These are phyloP conservation scores for Chondrilla cf. caribensis DNA, from an alignment of 37 sponge, comb jelly and placozoan species.

Conservation along the genomic window DNA sequence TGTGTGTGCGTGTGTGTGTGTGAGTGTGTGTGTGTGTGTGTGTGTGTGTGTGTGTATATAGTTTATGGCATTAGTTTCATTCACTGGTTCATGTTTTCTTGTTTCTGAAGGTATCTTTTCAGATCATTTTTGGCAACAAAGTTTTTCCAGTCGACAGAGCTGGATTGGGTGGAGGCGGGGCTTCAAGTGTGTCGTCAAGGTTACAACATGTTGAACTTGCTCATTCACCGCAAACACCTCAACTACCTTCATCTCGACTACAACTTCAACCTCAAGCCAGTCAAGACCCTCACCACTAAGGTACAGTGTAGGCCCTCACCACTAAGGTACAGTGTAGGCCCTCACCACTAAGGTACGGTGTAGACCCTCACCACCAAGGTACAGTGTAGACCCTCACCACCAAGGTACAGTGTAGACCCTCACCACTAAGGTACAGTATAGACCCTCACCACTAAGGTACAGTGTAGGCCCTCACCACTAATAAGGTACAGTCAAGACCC, in stretches of 20 bases:
- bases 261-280: slow-evolving; percentile 99
- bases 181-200: slow-evolving; percentile 99
- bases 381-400: slow-evolving; percentile 99
- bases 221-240: slow-evolving; percentile 98
- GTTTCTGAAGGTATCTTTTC: slow-evolving; percentile 79
- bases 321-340: slow-evolving; percentile 98
- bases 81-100: no score
- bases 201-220: slow-evolving; percentile 99
- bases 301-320: slow-evolving; percentile 97
- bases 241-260: slow-evolving; percentile 99
- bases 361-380: slow-evolving; percentile 98
- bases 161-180: slow-evolving; percentile 99
- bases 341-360: slow-evolving; percentile 98
- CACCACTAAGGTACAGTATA: slow-evolving; percentile 98
- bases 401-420: slow-evolving; percentile 97
- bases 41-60: neutral
- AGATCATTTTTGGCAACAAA: slow-evolving; percentile 96
- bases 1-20: neutral
- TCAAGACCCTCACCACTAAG: slow-evolving; percentile 99
- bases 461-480: no score
- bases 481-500: slow-evolving; percentile 98
- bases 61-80: no score
- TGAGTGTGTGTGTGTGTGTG: neutral
- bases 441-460: slow-evolving; percentile 98
- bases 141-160: slow-evolving; percentile 98